These are phyloP conservation scores for Zaprionus inermis DNA, from an alignment of 1,140 invertebrate genomes.

Conservation along the genomic window DNA sequence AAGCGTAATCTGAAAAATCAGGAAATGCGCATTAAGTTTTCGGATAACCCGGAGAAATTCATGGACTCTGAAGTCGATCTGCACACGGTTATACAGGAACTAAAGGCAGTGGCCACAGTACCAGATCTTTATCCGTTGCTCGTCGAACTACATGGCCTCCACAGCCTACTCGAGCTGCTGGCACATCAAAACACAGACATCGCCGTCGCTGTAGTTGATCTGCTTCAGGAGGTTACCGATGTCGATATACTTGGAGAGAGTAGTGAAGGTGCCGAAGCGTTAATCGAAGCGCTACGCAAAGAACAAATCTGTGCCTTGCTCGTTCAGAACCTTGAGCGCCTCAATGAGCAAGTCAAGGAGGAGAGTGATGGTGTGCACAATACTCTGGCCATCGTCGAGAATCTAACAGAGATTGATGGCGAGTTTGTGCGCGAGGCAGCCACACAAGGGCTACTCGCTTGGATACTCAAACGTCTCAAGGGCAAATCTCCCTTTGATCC, in stretches of 20 bases:
- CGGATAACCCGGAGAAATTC: constrained; percentile 98
- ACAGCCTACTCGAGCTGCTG: constrained; percentile 95
- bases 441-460: constrained; percentile 95
- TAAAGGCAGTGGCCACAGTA: constrained; percentile 97
- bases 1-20: constrained; percentile 97
- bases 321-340: constrained; percentile 95
- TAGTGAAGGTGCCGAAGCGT: constrained; percentile 90
- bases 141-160: constrained; percentile 94
- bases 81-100: constrained; percentile 95
- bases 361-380: constrained; percentile 98
- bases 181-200: constrained; percentile 99
- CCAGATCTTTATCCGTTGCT: constrained; percentile 97
- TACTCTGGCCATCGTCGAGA: constrained; percentile 95
- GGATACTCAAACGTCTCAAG: constrained; percentile 96
- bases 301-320: constrained; percentile 96
- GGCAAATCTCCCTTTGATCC: constrained; percentile 94
- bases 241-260: constrained; percentile 97
- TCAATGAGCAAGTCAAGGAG: constrained; percentile 97
- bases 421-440: constrained; percentile 93
- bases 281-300: constrained; percentile 92
- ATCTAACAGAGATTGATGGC: constrained; percentile 95
- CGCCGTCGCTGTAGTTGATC: constrained; percentile 91
- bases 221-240: constrained; percentile 97
- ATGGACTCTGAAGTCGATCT: constrained; percentile 99
- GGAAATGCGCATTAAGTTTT: constrained; percentile 99